A percentile compares a stretch with the other conserved stretches of the same genome.
Conservation (phyloP, 2,888 invertebrate species). For the Drosophila vallismaia region DNA sequence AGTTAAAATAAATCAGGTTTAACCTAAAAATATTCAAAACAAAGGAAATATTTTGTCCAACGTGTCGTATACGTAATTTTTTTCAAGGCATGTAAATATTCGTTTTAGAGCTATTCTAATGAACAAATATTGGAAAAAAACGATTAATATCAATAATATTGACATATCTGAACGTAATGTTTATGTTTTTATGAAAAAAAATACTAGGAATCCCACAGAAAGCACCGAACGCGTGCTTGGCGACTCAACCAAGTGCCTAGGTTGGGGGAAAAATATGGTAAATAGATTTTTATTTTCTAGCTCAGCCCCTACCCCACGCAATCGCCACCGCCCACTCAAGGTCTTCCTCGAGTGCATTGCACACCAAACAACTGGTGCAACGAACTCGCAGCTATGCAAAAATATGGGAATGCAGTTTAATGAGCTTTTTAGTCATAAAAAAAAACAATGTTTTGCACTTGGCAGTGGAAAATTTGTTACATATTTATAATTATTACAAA, state of each 20-base stretch:
- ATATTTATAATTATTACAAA: neutral
- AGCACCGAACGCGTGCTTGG: too few relatives aligned
- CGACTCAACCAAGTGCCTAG: constrained; percentile 24
- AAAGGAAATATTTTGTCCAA: neutral
- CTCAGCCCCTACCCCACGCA: constrained; percentile 1
- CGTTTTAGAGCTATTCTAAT: neutral
- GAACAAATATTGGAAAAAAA: neutral
- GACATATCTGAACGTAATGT: neutral
- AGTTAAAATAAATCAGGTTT: neutral
- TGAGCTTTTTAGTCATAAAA: constrained; percentile 7
- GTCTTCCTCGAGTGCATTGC: constrained; percentile 36
- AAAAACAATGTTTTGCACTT: constrained; percentile 13
- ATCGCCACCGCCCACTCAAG: constrained; percentile 20
- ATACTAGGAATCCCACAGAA: neutral
- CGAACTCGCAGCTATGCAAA: constrained; percentile 36
- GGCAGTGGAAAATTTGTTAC: constrained; percentile 7
- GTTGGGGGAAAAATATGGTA: constrained; percentile 11
- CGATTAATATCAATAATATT: neutral
- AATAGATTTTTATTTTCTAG: constrained; percentile 20
- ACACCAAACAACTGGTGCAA: constrained; percentile 34
- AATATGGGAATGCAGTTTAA: constrained; percentile 15
- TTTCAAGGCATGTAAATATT: neutral
- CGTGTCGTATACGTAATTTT: constrained; percentile 1
- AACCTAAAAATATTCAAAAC: neutral
- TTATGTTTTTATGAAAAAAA: neutral